Evolutionary conservation across 1,140 invertebrate genomes (phyloP).

Genomic region (Probaryconus sp.): DNA sequence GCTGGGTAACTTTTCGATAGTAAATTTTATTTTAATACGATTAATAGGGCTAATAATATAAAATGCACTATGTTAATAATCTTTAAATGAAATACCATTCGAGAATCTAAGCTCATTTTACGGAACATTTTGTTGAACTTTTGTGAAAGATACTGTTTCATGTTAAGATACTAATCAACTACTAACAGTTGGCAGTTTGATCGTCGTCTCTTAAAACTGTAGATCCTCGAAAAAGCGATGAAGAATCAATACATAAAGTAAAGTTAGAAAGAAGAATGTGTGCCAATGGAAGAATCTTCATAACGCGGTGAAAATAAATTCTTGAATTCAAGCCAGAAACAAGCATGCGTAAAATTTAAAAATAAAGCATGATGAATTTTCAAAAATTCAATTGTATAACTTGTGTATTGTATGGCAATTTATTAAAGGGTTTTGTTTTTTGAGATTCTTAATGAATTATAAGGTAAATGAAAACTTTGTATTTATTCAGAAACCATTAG

Average conservation of each 20-base stretch:
- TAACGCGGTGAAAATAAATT: constrained; percentile 27
- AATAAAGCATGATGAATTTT: no score
- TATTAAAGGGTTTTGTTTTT: no score
- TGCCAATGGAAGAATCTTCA: constrained; percentile 45
- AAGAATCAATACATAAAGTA: neutral
- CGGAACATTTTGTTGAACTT: constrained; percentile 34
- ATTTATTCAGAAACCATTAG: no score
- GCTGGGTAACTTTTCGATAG: no score
- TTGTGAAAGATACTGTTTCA: constrained; percentile 12
- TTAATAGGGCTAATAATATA: no score
- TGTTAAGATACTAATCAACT: no score
- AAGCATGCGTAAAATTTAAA: constrained; percentile 28
- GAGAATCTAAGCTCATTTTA: constrained; percentile 68
- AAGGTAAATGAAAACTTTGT: no score
- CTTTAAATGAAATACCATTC: constrained; percentile 67
- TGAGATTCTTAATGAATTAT: no score
- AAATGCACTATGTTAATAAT: no score
- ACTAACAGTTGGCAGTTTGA: constrained; percentile 18
- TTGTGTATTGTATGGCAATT: no score
- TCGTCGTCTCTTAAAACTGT: constrained; percentile 46
- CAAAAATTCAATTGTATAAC: no score
- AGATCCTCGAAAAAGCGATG: constrained; percentile 4
- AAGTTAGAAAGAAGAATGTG: constrained; percentile 1
- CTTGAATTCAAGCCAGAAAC: constrained; percentile 53
- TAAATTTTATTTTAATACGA: no score